Evolutionary conservation across 2,797 vertebrate genomes (phyloP).

Genomic region (Chaunax sp.): DNA sequence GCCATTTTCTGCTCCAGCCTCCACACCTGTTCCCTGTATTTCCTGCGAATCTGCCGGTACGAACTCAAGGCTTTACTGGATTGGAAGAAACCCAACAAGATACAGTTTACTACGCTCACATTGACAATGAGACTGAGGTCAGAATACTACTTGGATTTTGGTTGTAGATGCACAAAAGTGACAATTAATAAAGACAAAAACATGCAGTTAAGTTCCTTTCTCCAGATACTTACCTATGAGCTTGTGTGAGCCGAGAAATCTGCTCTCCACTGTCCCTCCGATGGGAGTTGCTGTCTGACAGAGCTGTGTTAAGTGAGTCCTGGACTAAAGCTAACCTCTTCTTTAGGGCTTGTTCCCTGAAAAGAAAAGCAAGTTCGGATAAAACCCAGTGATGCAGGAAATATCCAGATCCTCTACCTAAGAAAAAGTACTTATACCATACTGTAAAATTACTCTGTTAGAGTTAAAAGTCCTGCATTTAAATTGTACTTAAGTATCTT

Average conservation of each 20-base stretch:
- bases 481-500: no score
- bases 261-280: slow-evolving; percentile 80
- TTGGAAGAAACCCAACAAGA: neutral
- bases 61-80: slow-evolving; percentile 86
- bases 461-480: no score
- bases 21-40: slow-evolving; percentile 88
- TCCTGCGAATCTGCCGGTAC: slow-evolving; percentile 86
- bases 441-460: neutral
- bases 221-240: slow-evolving; percentile 75
- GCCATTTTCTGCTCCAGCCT: slow-evolving; percentile 85
- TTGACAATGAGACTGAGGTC: neutral
- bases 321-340: slow-evolving; percentile 79
- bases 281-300: slow-evolving; percentile 73
- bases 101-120: neutral
- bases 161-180: neutral
- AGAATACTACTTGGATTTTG: neutral
- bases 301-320: slow-evolving; percentile 75
- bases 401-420: neutral
- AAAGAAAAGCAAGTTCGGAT: slow-evolving; percentile 14
- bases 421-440: neutral
- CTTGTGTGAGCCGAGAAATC: slow-evolving; percentile 74
- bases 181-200: neutral
- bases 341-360: slow-evolving; percentile 80
- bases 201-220: neutral
- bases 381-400: neutral